These are phyloP conservation scores for Accipiter virgatus DNA, from an alignment of 2,113 vertebrate species.

Conservation along the genomic window DNA sequence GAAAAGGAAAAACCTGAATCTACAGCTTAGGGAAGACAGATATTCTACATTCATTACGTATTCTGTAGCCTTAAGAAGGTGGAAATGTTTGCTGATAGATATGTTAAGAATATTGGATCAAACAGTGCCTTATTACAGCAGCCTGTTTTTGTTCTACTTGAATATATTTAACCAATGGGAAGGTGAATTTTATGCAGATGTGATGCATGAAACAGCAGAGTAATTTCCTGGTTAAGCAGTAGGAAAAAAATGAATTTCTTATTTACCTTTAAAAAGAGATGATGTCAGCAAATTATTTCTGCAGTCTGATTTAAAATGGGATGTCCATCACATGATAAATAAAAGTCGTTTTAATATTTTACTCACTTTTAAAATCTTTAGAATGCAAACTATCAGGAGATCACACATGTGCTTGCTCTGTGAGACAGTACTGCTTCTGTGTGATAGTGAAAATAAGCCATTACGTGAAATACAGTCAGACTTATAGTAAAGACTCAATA, in stretches of 20 bases:
- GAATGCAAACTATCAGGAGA: background rate
- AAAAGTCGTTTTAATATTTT: background rate
- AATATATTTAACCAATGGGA: background rate
- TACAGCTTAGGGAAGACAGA: background rate
- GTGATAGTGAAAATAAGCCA: background rate
- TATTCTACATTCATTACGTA: background rate
- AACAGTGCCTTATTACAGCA: background rate
- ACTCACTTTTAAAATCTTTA: background rate
- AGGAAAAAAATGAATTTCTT: background rate
- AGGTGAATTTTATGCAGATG: background rate
- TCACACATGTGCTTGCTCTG: background rate
- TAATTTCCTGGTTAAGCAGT: background rate
- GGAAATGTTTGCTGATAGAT: slow-evolving; percentile 26
- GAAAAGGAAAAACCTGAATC: background rate
- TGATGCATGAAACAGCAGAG: background rate
- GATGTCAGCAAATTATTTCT: background rate
- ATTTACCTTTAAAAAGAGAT: background rate
- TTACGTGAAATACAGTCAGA: background rate
- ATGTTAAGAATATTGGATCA: slow-evolving; percentile 15
- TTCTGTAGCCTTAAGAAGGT: background rate
- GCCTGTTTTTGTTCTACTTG: background rate
- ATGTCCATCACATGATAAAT: background rate
- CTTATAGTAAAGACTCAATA: background rate
- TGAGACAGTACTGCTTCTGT: background rate
- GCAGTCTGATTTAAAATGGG: background rate